phyloP scores from a whole-genome alignment of 1,140 invertebrate species.

The Scaptomyza pallida region DNA sequence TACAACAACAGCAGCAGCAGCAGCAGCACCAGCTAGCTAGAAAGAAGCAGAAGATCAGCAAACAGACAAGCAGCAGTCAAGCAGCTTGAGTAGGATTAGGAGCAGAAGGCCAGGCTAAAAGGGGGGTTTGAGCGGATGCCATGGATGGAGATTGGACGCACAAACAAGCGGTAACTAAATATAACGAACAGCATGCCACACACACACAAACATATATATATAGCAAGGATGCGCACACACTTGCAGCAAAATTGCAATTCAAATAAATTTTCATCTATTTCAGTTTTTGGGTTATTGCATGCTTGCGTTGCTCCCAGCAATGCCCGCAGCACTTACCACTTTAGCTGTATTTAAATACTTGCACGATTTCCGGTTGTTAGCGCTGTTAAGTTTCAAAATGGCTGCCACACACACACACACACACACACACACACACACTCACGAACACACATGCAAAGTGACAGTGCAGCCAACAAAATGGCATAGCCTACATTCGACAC shows the following conservation, averaged over 20 bases:
- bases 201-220: conserved; percentile 13
- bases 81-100: not conserved
- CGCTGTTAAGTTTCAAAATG: conserved; percentile 73
- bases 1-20: conserved; percentile 33
- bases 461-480: conserved; percentile 21
- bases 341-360: conserved; percentile 76
- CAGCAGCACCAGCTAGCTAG: not conserved
- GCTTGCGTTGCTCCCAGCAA: not conserved
- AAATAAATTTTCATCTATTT: conserved; percentile 79
- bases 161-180: conserved; percentile 18
- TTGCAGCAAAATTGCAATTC: conserved; percentile 42
- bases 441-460: conserved; percentile 16
- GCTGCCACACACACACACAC: conserved; percentile 48
- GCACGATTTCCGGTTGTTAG: conserved; percentile 80
- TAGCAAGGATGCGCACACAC: not conserved
- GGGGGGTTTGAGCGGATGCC: not conserved
- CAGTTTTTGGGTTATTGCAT: conserved; percentile 65
- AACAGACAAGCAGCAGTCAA: not conserved
- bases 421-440: conserved; percentile 28
- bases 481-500: conserved; percentile 57
- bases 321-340: conserved; percentile 63
- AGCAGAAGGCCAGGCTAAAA: not conserved
- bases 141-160: not conserved
- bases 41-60: conserved; percentile 7
- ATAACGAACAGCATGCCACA: conserved; percentile 38